Conservation (phyloP, 2,888 invertebrate species). For the Xestia ashworthii region DNA sequence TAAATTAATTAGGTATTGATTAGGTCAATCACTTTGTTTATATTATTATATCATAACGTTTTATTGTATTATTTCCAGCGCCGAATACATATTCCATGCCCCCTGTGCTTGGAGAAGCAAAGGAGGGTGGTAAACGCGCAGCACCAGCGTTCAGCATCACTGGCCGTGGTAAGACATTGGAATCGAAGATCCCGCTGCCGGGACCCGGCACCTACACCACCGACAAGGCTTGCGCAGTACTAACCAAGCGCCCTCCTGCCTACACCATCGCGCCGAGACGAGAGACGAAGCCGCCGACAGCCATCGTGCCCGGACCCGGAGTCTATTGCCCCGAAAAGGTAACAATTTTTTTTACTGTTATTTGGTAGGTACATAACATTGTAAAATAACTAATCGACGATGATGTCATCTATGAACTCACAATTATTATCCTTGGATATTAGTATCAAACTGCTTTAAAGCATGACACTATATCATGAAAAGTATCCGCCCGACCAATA, state of each 20-base stretch:
- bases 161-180: constrained; percentile 93
- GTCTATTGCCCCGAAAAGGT: constrained; percentile 93
- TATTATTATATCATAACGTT: constrained; percentile 2
- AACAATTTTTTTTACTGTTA: constrained; percentile 41
- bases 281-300: constrained; percentile 81
- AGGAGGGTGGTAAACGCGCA: constrained; percentile 91
- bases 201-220: constrained; percentile 95
- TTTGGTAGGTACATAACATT: not conserved
- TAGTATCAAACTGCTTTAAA: constrained; percentile 42
- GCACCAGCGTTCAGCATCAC: constrained; percentile 97
- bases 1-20: constrained; percentile 3
- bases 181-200: constrained; percentile 90
- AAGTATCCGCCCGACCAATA: constrained; percentile 31
- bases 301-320: constrained; percentile 90
- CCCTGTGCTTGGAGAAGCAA: constrained; percentile 92
- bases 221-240: constrained; percentile 88
- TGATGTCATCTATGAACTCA: constrained; percentile 64
- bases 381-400: constrained; percentile 29
- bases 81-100: constrained; percentile 97
- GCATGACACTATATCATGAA: constrained; percentile 29
- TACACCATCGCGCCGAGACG: constrained; percentile 95
- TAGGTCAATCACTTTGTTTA: not conserved
- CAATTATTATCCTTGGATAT: constrained; percentile 54
- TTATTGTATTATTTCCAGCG: constrained; percentile 89
- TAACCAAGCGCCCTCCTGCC: constrained; percentile 92